Conservation (phyloP, 2,797 vertebrate genomes). For the Miichthys miiuy region DNA sequence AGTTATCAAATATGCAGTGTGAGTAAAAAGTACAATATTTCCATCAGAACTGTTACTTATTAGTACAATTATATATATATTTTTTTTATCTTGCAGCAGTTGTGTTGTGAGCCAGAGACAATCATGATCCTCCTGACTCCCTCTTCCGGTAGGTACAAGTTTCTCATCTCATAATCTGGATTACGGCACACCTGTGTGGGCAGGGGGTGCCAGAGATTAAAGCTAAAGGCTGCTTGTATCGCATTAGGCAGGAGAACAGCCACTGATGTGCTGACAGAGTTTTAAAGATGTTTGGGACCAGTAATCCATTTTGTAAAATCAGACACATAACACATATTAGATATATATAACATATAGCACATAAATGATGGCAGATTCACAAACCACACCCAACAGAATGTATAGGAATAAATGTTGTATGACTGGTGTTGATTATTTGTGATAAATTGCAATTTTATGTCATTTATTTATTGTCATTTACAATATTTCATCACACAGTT, state of each 20-base stretch:
- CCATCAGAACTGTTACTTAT: no score
- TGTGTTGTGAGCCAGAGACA: constrained; percentile 63
- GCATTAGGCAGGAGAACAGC: background rate
- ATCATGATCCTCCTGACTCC: constrained; percentile 86
- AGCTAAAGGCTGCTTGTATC: background rate
- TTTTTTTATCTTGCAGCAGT: constrained; percentile 63
- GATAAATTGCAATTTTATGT: background rate
- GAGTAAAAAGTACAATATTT: background rate
- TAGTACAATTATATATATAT: background rate
- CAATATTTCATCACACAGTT: background rate
- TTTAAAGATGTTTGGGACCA: background rate
- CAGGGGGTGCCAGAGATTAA: background rate
- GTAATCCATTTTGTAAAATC: background rate
- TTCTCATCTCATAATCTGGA: constrained; percentile 37
- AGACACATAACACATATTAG: background rate
- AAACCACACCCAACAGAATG: background rate
- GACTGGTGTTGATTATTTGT: background rate
- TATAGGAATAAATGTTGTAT: background rate
- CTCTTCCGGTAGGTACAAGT: constrained; percentile 81
- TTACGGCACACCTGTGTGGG: constrained; percentile 8
- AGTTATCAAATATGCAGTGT: background rate
- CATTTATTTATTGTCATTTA: background rate
- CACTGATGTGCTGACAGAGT: background rate
- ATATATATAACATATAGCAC: background rate
- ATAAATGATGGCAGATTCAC: background rate